Evolutionary conservation across 2,113 vertebrate species (phyloP), one percentile per base, ranked within the genome.

Genomic region (Polypterus senegalus): DNA sequence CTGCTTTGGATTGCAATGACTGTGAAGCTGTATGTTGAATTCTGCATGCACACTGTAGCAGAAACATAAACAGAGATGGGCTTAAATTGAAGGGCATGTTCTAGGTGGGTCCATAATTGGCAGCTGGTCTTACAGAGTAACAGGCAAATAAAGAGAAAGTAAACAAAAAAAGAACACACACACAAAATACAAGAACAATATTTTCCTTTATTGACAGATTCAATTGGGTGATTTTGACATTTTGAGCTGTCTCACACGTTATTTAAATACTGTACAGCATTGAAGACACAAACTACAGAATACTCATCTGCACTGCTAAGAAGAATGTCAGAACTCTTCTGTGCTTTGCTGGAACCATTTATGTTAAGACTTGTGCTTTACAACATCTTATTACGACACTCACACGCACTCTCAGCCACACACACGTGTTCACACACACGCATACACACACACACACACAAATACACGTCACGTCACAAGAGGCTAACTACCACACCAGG

Each of bases 241-340:
- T 11, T 27, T 57, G 46, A 57, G 4, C 10, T 57, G 9, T 57
- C 27, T 27, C 56, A 57, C 56, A 57, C 56, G n/a, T 6, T 11
- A 45, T 57, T 57, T 57, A 57, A 57, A 57, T 57, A 57, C 56
- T 57, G 56, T 57, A 57, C 10, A 57, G 9, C 7, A 9, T 7
- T 44, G 6, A 44, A 5, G 27, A 57, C 27, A 4, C 10, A 4
- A 57, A 57, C 10, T 57, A 57, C 9, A 44, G 11, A 57, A 57
- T 57, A 57, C 56, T 57, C 56, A 5, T 57, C n/a, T 57, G 43
- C 27, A 44, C 46, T 57, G 6, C 5, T 3, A 57, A 51, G 49
- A 9, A 57, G 54, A 45, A 4, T 45, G 27, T 5, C 56, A 45
- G 27, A 57, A 11, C 5, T 55, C 54, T 44, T 57, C 5, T 57